Conservation (phyloP, 2,888 invertebrate species). For the Amiota minor region DNA sequence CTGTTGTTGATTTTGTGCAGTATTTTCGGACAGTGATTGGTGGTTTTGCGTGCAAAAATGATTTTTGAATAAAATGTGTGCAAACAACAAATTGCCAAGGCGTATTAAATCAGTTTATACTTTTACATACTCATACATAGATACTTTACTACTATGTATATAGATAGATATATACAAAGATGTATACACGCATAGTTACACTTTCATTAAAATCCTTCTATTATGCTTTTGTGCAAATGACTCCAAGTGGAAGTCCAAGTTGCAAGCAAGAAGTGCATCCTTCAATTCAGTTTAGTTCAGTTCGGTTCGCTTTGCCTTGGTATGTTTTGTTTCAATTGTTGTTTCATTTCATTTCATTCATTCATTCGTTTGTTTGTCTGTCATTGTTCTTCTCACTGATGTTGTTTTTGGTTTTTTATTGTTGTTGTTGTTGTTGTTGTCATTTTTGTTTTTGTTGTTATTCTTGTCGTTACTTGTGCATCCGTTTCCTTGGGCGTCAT, state of each 20-base stretch:
- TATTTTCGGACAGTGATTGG: constrained; percentile 9
- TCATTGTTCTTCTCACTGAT: not conserved
- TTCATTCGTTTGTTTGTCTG: too few species aligned
- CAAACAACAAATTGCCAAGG: constrained; percentile 13
- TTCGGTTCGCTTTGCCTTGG: not conserved
- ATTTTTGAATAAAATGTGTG: constrained; percentile 24
- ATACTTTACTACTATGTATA: too few species aligned
- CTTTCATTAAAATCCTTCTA: constrained; percentile 10
- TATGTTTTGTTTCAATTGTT: not conserved
- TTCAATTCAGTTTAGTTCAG: not conserved
- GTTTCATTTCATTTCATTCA: too few species aligned
- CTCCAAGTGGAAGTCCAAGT: constrained; percentile 1
- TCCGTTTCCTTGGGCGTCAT: constrained; percentile 8
- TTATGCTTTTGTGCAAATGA: constrained; percentile 1
- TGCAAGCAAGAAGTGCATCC: not conserved
- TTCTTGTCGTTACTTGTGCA: not conserved
- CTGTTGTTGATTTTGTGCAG: not conserved
- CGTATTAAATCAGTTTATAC: constrained; percentile 11
- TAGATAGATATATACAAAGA: not conserved
- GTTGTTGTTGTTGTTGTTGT: not conserved
- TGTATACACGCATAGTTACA: not conserved
- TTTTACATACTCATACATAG: not conserved
- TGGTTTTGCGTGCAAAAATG: constrained; percentile 19
- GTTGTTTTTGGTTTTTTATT: not conserved
- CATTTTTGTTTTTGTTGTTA: not conserved